Evolutionary conservation across 1,140 invertebrate genomes (phyloP).

Genomic region (Temnothorax longispinosus): DNA sequence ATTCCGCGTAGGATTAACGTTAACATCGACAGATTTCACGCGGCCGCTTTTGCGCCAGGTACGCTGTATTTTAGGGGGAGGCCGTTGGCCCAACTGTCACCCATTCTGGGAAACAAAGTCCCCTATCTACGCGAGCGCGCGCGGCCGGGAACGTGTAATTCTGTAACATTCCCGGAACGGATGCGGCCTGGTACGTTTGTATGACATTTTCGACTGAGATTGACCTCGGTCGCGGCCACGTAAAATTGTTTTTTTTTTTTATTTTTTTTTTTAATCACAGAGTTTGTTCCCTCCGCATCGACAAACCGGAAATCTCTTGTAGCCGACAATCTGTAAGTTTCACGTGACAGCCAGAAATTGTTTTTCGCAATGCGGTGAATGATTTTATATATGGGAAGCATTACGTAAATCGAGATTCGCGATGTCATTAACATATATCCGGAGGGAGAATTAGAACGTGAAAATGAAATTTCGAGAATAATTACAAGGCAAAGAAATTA

Average conservation of each 20-base stretch:
- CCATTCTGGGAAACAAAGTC: slow-evolving; percentile 50
- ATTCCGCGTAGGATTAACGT: slow-evolving; percentile 70
- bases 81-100: slow-evolving; percentile 51
- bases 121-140: slow-evolving; percentile 20
- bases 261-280: slow-evolving; percentile 38
- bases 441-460: background rate
- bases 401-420: background rate
- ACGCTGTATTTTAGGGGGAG: slow-evolving; percentile 44
- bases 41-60: slow-evolving; percentile 53
- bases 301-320: slow-evolving; percentile 39
- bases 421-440: slow-evolving; percentile 22
- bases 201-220: slow-evolving; percentile 57
- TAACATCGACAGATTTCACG: slow-evolving; percentile 72
- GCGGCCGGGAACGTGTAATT: slow-evolving; percentile 45
- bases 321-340: slow-evolving; percentile 52
- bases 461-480: slow-evolving; percentile 22
- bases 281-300: slow-evolving; percentile 29
- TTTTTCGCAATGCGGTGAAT: slow-evolving; percentile 25
- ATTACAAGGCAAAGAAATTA: background rate
- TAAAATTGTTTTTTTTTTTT: slow-evolving; percentile 39
- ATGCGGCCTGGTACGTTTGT: slow-evolving; percentile 34
- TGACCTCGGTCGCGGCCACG: slow-evolving; percentile 39
- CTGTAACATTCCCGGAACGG: slow-evolving; percentile 40
- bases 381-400: background rate
- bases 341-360: slow-evolving; percentile 40